Evolutionary conservation across 2,888 invertebrate genomes (phyloP), one percentile per base, ranked within the genome.

Genomic region (Amaurobius ferox): DNA sequence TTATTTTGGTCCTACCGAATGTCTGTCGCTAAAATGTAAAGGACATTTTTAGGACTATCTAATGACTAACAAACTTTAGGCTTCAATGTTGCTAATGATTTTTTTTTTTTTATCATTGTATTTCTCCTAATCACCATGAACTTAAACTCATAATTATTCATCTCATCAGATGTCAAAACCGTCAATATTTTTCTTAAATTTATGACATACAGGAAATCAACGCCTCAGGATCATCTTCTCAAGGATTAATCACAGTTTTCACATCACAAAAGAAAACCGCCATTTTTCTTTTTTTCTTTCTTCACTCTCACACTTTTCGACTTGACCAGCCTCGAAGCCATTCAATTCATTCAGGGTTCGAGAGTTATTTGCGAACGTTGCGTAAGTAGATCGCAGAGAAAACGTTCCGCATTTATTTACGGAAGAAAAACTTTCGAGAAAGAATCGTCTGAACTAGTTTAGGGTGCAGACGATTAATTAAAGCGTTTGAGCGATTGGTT

Each of bases 361-460:
- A 16, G 2, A 55, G 55, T 23, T 55, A 55, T 55, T 55, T 55
- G 23, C 55, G 55, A 55, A 55, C 55, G 16, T 55, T 55, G 55
- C 55, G 11, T 55, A 55, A 55, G 55, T 55, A 55, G 55, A 55
- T 55, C 55, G 55, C 19, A 1, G 19, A 11, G 55, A 23, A 55
- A 55, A 55, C 55, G 23, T 55, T 55, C 55, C 55, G 55, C 55
- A 16, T 55, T 55, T 55, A 55, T 55, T 55, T 55, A 55, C 55
- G 55, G 55, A 55, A 55, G 55, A 55, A 55, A 19, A 55, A 55
- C 55, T 55, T 23, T 11, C 1, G 19, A 55, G 9, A 55, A 55
- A 55, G 55, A 55, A 55, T 55, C 55, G 55, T 55, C 23, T 55
- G 55, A 55, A 16, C 55, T 55, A 55, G 55, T 55, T 55, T 23